A percentile compares a stretch with the other conserved stretches of the same genome.
phyloP scores from a whole-genome alignment of 2,797 vertebrate species.

The Columba guinea region DNA sequence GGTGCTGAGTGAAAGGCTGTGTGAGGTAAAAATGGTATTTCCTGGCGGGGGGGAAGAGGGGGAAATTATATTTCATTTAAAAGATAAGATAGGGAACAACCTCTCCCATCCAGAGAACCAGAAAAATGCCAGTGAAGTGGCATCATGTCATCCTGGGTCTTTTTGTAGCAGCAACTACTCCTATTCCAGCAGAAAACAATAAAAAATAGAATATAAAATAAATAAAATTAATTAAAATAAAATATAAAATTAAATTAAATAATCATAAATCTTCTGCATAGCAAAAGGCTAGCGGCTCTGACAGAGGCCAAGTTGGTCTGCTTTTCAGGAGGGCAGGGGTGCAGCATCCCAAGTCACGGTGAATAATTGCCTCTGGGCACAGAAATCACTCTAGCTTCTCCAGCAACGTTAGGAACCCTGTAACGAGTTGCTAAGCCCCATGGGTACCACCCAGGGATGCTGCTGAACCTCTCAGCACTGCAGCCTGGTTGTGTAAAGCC shows the following conservation, averaged over 20 bases:
- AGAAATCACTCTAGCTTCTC: neutral
- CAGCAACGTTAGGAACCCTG: neutral
- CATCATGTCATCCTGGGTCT: neutral
- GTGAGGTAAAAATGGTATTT: neutral
- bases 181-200: neutral
- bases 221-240: neutral
- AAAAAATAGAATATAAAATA: neutral
- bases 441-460: neutral
- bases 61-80: neutral
- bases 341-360: neutral
- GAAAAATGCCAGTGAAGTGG: neutral
- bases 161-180: neutral
- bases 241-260: neutral
- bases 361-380: neutral
- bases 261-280: neutral
- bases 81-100: neutral
- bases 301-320: neutral
- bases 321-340: fast-evolving
- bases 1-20: neutral
- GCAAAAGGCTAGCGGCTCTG: neutral
- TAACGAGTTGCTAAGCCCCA: neutral
- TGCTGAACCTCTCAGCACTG: fast-evolving
- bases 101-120: neutral
- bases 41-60: neutral
- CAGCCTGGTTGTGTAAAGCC: neutral